Base-by-base conservation (phyloP, 2,797 vertebrate genomes). In the Apogon talboti region DNA sequence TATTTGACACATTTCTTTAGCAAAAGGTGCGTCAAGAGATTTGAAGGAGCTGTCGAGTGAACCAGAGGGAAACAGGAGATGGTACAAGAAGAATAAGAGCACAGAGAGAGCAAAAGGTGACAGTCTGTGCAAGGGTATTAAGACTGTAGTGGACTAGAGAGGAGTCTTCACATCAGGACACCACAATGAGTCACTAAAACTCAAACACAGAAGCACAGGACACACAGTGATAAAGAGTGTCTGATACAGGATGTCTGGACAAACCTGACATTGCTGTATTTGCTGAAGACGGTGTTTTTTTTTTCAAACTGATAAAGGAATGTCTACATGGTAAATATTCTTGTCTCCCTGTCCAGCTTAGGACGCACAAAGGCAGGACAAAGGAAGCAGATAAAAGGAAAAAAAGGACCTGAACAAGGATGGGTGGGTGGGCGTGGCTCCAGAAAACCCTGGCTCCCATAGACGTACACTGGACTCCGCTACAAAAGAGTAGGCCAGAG, bases 211-310 rank as follows among this genome's bases (percentile, higher is more conserved):
- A 24, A 14, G 42, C n/a, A n/a, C n/a, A n/a, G n/a, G n/a, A n/a
- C n/a, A n/a, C 15, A 24, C 0, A 3, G n/a, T 42, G 14, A 49
- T 2, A 11, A 11, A 54, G 14, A 28, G 35, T 52, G 7, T 46
- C 24, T 6, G 42, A 48, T 21, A n/a, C n/a, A n/a, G n/a, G n/a
- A 18, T 30, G n/a, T 40, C 57, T 41, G 47, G 16, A 38, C 18
- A 54, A 40, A 47, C 24, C 14, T 35, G 13, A 44, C 15, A 59
- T 14, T 18, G 51, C 21, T 66, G 52, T 56, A 11, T 35, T 46
- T 46, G 13, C 9, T 15, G 11, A 12, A 24, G n/a, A 28, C 24
- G 24, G 24, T 28, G 24, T n/a, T n/a, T n/a, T n/a, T n/a, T 28
- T 3, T 28, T 3, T 3, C 24, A 3, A 28, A 3, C 24, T 6